Percentiles rank a stretch among this genome's conserved stretches.
Conservation (phyloP, 2,113 vertebrate genomes). For the Thymallus thymallus region DNA sequence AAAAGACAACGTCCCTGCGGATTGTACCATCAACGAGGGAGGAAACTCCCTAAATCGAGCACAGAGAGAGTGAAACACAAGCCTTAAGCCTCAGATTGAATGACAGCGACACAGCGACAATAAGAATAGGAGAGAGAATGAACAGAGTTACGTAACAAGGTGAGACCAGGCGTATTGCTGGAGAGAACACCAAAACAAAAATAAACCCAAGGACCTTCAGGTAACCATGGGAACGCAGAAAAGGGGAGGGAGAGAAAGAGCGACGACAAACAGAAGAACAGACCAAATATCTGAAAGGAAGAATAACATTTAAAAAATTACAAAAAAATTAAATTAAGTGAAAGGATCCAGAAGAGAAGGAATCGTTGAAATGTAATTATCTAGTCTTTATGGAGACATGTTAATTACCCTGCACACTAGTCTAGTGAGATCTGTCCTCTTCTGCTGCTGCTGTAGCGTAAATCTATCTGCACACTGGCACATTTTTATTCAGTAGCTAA, state of each 20-base stretch:
- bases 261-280: not conserved
- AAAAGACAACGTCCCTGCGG: no score
- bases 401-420: slow-evolving; percentile 63
- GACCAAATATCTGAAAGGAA: not conserved
- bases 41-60: no score
- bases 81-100: not conserved
- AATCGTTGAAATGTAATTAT: slow-evolving; percentile 44
- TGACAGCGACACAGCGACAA: not conserved
- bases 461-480: not conserved
- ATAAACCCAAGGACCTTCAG: slow-evolving; percentile 44
- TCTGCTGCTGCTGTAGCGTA: slow-evolving; percentile 11
- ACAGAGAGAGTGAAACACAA: no score
- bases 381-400: slow-evolving; percentile 43
- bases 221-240: slow-evolving; percentile 71
- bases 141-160: slow-evolving; percentile 2
- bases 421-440: slow-evolving; percentile 53
- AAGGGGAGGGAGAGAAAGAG: slow-evolving; percentile 14
- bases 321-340: not conserved
- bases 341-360: slow-evolving; percentile 23
- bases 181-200: not conserved
- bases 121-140: not conserved
- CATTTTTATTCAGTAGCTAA: slow-evolving; percentile 1
- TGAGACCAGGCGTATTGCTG: not conserved
- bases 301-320: not conserved
- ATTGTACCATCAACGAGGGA: no score